These are phyloP conservation scores for Neosalanx taihuensis DNA, from an alignment of 2,797 vertebrate genomes.

Conservation along the genomic window DNA sequence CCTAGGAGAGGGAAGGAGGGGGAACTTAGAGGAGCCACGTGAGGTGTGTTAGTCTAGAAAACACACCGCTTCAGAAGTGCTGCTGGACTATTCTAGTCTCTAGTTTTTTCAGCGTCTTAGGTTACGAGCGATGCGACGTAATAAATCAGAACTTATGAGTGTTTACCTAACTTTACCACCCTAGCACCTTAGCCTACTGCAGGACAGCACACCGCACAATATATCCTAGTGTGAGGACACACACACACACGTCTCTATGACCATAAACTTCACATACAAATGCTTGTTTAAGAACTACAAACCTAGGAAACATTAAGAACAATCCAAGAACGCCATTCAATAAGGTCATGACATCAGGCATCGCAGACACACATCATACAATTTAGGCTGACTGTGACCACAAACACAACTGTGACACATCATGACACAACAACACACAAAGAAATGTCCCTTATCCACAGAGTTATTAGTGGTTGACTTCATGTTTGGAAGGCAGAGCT, in stretches of 20 bases:
- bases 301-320: neutral
- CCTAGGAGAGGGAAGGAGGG: slow-evolving; percentile 19
- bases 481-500: neutral
- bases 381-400: neutral
- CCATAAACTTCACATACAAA: neutral
- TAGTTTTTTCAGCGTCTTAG: too few species aligned
- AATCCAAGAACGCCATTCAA: neutral
- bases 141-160: slow-evolving; percentile 20
- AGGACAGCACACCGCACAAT: slow-evolving; percentile 14
- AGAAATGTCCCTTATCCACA: slow-evolving; percentile 18
- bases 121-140: too few species aligned
- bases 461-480: neutral
- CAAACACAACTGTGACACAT: slow-evolving; percentile 4
- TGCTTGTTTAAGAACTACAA: neutral
- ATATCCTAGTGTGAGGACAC: slow-evolving; percentile 8
- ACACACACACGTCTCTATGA: neutral
- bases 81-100: neutral
- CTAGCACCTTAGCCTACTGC: neutral
- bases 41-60: too few species aligned
- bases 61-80: neutral
- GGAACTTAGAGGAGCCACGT: neutral
- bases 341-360: neutral
- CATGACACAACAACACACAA: slow-evolving; percentile 3
- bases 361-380: slow-evolving; percentile 7
- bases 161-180: slow-evolving; percentile 3